phyloP scores from a whole-genome alignment of 2,113 vertebrate genomes.

The Mormoops blainvillei region DNA sequence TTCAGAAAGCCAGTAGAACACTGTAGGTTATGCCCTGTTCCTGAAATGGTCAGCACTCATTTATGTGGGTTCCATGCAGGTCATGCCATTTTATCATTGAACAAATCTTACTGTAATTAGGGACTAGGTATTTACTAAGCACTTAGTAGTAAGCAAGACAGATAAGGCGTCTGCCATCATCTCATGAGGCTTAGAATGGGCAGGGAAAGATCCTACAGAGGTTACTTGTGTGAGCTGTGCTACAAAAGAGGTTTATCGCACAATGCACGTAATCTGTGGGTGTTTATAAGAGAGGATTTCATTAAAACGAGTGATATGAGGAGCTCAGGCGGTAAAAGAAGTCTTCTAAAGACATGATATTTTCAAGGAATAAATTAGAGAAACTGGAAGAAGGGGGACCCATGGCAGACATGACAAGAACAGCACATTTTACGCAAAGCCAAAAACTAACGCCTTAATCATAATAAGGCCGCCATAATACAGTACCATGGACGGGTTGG shows the following conservation, averaged over 20 bases:
- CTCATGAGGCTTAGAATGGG: not conserved
- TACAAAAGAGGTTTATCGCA: not conserved
- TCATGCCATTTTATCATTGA: not conserved
- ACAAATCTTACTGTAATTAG: not conserved
- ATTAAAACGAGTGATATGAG: not conserved
- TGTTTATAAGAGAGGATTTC: not conserved
- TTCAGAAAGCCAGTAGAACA: not conserved
- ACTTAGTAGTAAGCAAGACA: not conserved
- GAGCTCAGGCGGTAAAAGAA: not conserved
- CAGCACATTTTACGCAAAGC: not conserved
- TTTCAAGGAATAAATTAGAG: not conserved
- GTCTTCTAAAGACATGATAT: not conserved
- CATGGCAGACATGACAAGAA: not conserved
- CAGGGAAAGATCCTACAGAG: not conserved
- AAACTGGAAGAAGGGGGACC: not conserved
- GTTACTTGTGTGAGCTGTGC: not conserved
- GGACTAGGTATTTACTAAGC: not conserved
- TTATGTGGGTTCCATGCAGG: not conserved
- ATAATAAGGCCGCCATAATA: not conserved
- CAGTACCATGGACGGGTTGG: not conserved
- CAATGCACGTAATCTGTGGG: fast-evolving
- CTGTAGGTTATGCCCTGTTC: not conserved
- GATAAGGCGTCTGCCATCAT: not conserved
- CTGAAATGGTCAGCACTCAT: not conserved
- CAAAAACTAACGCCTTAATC: not conserved